Base-by-base conservation (phyloP, 2,113 vertebrate genomes). In the Brienomyrus longianalis region DNA sequence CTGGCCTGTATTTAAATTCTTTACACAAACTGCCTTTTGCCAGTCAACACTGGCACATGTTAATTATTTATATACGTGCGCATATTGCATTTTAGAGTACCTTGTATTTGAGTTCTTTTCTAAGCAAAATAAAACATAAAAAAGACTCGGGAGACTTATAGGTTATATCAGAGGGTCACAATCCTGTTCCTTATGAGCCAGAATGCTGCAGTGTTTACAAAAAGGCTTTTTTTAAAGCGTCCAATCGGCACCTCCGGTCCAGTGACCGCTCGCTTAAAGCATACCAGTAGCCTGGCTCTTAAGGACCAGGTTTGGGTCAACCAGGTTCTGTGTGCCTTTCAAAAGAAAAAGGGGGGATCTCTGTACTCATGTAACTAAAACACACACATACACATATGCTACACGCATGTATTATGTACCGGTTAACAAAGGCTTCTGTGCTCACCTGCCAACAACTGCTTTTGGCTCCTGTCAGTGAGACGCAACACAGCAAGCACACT, bases 371-470 rank as follows among this genome's bases (percentile, higher is more conserved):
- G 52, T 85, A 15, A 48, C 85, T 86, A 86, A 90, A 84, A 70
- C 85, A 70, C 23, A 70, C 23, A 66, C 59, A 52, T 70, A 21
- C 23, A 66, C 66, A 8, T 74, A 62, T 17, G 35, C 86, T 90
- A 43, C 35, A 90, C 39, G 59, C 51, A 56, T 52, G 39, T 27
- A 19, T 92, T 93, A 92, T 84, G 19, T 93, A 93, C 92, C 92
- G 92, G 92, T 94, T 94, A 94, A 95, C 93, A 94, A 93, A 94
- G 94, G 95, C 92, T 50, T 45, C 13, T 27, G 45, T 95, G 95
- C 95, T 93, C 91, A 95, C 94, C 94, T 95, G 93, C 92, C 93
- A 93, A 92, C 93, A 92, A 5, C 35, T 62, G 35, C 15, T 43
- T 80, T 10, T 87, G n/a, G n/a, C 51, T 35, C 88, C 31, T 5